Base-by-base conservation (phyloP, 92 coral and sea anemone genomes). In the Pocillopora grandis region DNA sequence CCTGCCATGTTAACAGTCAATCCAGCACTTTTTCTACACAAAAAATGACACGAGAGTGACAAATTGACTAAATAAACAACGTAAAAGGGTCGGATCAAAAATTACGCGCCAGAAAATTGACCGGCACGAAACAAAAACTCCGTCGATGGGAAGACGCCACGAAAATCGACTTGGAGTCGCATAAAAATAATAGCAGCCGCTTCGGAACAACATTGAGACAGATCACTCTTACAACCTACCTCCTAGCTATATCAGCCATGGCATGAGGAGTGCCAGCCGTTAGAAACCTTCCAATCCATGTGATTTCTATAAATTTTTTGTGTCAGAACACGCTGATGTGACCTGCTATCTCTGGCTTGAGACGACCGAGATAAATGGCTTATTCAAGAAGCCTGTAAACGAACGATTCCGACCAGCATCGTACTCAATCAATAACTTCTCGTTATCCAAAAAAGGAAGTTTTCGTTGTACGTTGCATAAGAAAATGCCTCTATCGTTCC, bases 1-100 rank as follows among this genome's bases (percentile, higher is more conserved):
- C 91, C 77, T 73, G 92, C 89, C 97, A 93, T 93, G 36, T 79
- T 85, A 52, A 77, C 93, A 27, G 79, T 67, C 71, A 86, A 88
- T 75, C 74, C 82, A 72, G 77, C 86, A 66, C 89, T 90, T 92
- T 92, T 94, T 90, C 97, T 93, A 27, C 9, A 75, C 13, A 70
- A 62, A 8, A 10, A 56, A 82, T 59, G 36, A 59, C 42, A 81
- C 1, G 15, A 59, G 69, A 8, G 19, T 35, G 13, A 12, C 12
- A 36, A 81, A 48, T 79, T 79, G n/a, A 21, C 27, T 27, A 20
- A 66, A 66, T 12, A 23, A 52, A 65, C 27, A 12, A 42, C 74
- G 49, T 37, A 48, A 64, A 52, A 70, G 77, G 12, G 75, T 56
- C 36, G 59, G 84, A 71, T 80, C 70, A 71, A 37, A n/a, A 71